These are phyloP conservation scores for Luehdorfia chinensis DNA, from an alignment of 1,140 invertebrate genomes.

Conservation along the genomic window DNA sequence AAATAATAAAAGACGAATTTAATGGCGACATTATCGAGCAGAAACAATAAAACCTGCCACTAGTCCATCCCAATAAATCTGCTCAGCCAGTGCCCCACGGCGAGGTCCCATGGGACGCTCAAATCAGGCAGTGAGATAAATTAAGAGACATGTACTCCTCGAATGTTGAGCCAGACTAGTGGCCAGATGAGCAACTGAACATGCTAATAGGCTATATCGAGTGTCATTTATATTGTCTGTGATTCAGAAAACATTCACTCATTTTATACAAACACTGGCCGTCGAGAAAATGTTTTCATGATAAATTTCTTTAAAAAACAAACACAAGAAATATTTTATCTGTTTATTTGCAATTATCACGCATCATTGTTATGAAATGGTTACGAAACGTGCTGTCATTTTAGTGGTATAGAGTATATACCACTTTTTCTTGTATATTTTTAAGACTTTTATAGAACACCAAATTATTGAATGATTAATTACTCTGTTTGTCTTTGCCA, in stretches of 20 bases:
- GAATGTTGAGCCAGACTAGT: too few relatives aligned
- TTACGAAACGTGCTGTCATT: too few relatives aligned
- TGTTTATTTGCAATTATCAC: slow-evolving; percentile 11
- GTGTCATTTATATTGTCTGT: slow-evolving; percentile 15
- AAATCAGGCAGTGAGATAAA: slow-evolving; percentile 5
- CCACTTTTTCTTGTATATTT: too few relatives aligned
- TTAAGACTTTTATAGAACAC: too few relatives aligned
- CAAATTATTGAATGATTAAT: too few relatives aligned
- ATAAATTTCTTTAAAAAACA: slow-evolving; percentile 3
- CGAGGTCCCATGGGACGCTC: slow-evolving; percentile 9
- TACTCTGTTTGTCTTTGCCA: too few relatives aligned
- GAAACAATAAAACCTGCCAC: slow-evolving; percentile 16
- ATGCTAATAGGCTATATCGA: slow-evolving; percentile 16
- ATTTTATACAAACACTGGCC: slow-evolving; percentile 5
- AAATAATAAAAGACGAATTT: slow-evolving; percentile 12
- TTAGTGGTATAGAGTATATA: too few relatives aligned
- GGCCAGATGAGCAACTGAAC: slow-evolving; percentile 13
- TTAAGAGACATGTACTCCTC: slow-evolving; percentile 7
- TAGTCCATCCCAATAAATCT: slow-evolving; percentile 15
- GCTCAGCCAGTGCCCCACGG: neutral
- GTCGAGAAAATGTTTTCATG: neutral
- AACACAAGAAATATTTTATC: slow-evolving; percentile 4
- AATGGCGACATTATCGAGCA: slow-evolving; percentile 13
- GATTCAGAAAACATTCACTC: neutral
- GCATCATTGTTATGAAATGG: neutral